These are phyloP conservation scores for Nephotettix cincticeps DNA, from an alignment of 1,140 invertebrate species.

Conservation along the genomic window DNA sequence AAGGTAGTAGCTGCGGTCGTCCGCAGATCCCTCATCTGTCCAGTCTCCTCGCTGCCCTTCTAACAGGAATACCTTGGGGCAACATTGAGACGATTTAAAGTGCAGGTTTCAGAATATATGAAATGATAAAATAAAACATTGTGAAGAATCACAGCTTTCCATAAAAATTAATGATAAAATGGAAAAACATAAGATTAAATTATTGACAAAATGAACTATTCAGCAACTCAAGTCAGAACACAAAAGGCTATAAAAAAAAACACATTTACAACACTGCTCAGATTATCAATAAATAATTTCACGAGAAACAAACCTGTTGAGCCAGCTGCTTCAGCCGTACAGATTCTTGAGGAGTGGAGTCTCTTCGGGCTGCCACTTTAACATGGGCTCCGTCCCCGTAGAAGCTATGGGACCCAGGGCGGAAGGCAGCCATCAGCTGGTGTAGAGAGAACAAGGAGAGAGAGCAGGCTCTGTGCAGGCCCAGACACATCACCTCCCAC, in stretches of 20 bases:
- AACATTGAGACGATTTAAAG: too few relatives aligned
- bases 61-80: slow-evolving; percentile 70
- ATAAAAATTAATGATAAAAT: too few relatives aligned
- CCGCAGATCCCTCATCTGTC: slow-evolving; percentile 40
- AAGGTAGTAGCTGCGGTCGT: slow-evolving; percentile 86
- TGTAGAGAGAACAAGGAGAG: slow-evolving; percentile 80
- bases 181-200: too few relatives aligned
- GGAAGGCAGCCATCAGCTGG: slow-evolving; percentile 84
- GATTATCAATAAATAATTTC: too few relatives aligned
- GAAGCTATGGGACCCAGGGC: slow-evolving; percentile 86
- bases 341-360: slow-evolving; percentile 78
- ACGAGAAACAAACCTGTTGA: slow-evolving; percentile 67
- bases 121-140: too few relatives aligned
- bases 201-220: too few relatives aligned
- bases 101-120: too few relatives aligned
- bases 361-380: slow-evolving; percentile 86
- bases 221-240: too few relatives aligned
- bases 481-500: slow-evolving; percentile 80
- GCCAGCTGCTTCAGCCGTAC: slow-evolving; percentile 80
- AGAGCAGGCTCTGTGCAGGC: slow-evolving; percentile 76
- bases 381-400: slow-evolving; percentile 91
- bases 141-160: too few relatives aligned
- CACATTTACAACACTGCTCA: too few relatives aligned
- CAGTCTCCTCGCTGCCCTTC: slow-evolving; percentile 58
- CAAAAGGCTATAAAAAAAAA: too few relatives aligned